These are phyloP conservation scores for Anthrax anthrax DNA, from an alignment of 2,888 invertebrate genomes.

Conservation along the genomic window DNA sequence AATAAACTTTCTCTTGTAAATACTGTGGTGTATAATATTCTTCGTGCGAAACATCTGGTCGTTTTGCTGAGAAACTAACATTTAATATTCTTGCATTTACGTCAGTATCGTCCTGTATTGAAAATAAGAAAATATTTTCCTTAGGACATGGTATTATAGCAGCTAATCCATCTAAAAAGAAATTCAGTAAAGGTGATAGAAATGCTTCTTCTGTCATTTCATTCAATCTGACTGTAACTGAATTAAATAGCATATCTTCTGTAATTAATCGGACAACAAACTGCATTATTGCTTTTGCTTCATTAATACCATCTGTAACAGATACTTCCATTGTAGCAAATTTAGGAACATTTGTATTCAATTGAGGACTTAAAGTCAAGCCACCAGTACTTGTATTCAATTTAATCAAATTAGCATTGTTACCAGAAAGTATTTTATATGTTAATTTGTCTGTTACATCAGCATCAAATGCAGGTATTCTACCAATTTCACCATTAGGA, in stretches of 20 bases:
- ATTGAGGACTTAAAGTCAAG: slow-evolving; percentile 74
- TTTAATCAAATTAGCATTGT: slow-evolving; percentile 78
- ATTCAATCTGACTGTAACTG: slow-evolving; percentile 81
- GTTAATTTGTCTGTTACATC: slow-evolving; percentile 76
- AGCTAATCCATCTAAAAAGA: slow-evolving; percentile 80
- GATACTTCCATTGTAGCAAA: slow-evolving; percentile 87
- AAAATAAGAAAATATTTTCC: slow-evolving; percentile 85
- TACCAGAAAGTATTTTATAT: slow-evolving; percentile 77
- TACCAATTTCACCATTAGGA: slow-evolving; percentile 80
- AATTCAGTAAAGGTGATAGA: slow-evolving; percentile 71
- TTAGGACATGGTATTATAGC: slow-evolving; percentile 85
- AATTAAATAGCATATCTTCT: slow-evolving; percentile 86
- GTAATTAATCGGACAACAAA: slow-evolving; percentile 81
- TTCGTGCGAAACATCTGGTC: slow-evolving; percentile 63
- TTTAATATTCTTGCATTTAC: slow-evolving; percentile 77
- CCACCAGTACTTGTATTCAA: slow-evolving; percentile 73
- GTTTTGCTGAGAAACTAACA: slow-evolving; percentile 80
- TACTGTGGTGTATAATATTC: slow-evolving; percentile 78
- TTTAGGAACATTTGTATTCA: slow-evolving; percentile 91
- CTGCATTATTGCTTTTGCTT: slow-evolving; percentile 84
- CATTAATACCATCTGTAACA: slow-evolving; percentile 87
- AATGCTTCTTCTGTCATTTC: slow-evolving; percentile 90
- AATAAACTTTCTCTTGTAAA: slow-evolving; percentile 83
- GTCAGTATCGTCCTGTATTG: slow-evolving; percentile 85
- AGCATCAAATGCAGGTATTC: slow-evolving; percentile 86